Conservation (phyloP, 2,797 vertebrate genomes). For the Valencia hispanica region DNA sequence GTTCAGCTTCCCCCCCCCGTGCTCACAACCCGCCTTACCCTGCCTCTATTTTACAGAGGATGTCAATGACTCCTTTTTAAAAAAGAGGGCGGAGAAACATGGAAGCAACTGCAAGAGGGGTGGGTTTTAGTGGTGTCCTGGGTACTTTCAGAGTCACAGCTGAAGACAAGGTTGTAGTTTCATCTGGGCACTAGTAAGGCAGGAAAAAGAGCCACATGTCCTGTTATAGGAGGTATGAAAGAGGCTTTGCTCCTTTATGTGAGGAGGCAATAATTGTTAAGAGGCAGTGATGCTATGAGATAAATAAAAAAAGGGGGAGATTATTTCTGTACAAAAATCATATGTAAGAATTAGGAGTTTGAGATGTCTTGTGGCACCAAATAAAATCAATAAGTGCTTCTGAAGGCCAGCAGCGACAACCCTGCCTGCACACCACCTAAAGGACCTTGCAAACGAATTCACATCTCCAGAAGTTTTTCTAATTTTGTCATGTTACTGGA, state of each 20-base stretch:
- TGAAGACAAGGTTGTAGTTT: constrained; percentile 68
- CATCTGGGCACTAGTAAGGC: constrained; percentile 23
- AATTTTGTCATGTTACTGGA: background rate
- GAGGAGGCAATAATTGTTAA: background rate
- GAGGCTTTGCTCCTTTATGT: background rate
- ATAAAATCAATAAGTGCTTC: constrained; percentile 52
- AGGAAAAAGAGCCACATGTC: constrained; percentile 35
- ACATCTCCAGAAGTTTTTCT: background rate
- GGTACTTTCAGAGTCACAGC: constrained; percentile 61
- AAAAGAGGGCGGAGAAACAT: constrained; percentile 43
- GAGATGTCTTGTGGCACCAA: constrained; percentile 33
- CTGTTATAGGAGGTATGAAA: constrained; percentile 12
- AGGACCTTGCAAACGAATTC: background rate
- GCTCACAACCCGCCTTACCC: constrained; percentile 51
- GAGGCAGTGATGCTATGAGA: background rate
- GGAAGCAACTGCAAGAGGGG: constrained; percentile 72
- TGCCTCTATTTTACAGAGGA: constrained; percentile 72
- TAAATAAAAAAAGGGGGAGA: background rate
- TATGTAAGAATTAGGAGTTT: constrained; percentile 37
- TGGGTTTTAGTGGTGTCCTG: constrained; percentile 72
- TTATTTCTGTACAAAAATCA: background rate
- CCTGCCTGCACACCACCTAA: constrained; percentile 14
- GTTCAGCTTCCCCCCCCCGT: constrained; percentile 46
- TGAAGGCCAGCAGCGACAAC: constrained; percentile 40
- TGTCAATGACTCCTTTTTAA: constrained; percentile 75